Base-by-base conservation (phyloP, 2,888 invertebrate species). In the Lordiphosa fenestrarum region DNA sequence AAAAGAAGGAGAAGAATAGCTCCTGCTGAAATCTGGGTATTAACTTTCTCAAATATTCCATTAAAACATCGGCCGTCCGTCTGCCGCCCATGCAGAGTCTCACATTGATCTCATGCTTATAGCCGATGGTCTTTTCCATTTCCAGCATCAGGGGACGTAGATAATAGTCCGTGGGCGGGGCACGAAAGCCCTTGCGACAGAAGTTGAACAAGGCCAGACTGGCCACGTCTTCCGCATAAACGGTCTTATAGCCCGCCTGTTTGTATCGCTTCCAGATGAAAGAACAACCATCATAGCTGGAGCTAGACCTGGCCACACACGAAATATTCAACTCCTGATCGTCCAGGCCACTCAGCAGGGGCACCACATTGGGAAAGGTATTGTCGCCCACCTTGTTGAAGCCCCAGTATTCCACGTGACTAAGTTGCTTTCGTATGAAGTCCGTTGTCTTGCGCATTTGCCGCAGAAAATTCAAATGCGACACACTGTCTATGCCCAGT, bases 371-470 rank as follows among this genome's bases (percentile, higher is more conserved):
- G 0, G 97, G 96, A 87, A 95, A 97, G 0, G 98, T 98, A 88
- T 98, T 98, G 88, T 98, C 98, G 3, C 94, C 98, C 6, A 98
- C 95, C 91, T 98, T 98, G 86, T 95, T 97, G 88, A 96, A 97
- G 4, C 98, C 98, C 69, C 94, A 89, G 86, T 98, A 91, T 86
- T 96, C 96, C 49, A 95, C 91, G 10, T 91, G 80, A 4, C 80
- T 66, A 0, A 86, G 62, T 10, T 85, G 73, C 12, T 92, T 88
- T 57, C 91, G 90, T 25, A 95, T 88, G 67, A 92, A 92, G 1
- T 89, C 84, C 3, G 91, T 89, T 0, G 95, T 95, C 78, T 91
- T 91, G 0, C 94, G 94, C 94, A 97, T 94, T 75, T 95, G 95
- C 41, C 97, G 92, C 66, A 95, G 92, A 73, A 97, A 94, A 89